Base-by-base conservation (phyloP, 2,797 vertebrate species). In the Chelidonichthys spinosus region DNA sequence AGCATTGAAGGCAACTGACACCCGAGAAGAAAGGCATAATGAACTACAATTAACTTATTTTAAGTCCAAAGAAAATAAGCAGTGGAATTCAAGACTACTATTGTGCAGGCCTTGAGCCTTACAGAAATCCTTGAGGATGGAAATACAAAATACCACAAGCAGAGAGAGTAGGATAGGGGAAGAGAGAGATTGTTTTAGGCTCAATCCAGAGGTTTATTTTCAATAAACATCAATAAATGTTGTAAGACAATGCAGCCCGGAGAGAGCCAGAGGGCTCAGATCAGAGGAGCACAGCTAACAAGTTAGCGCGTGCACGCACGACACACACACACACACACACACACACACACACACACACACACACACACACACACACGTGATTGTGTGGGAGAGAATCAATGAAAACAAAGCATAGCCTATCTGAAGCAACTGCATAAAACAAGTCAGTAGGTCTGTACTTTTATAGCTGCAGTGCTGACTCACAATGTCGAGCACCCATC, bases 321-420 rank as follows among this genome's bases (percentile, higher is more conserved):
- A 42, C 40, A 42, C 40, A 42, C 40, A 42, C 40, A 42, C 40
- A 42, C 40, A 42, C 40, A 42, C 18, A 66, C 81, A 81, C 37
- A 50, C 47, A 46, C 61, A 65, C 46, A 43, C 25, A 56, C n/a
- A 62, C 58, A 61, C 54, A 42, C 39, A 65, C 39, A 74, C 80
- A 79, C 40, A 33, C 3, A 49, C 60, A 64, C 69, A 69, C 44
- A 79, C 49, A 68, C 87, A 80, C 55, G 61, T 2, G 37, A 63
- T 43, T 79, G 70, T 65, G 90, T 90, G 78, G 88, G 90, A 84
- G 83, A 63, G 69, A 81, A 89, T 92, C 89, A 72, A 87, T 92
- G 81, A 87, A 84, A 85, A 87, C 76, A 89, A 91, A 89, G 78
- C 78, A 63, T 4, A 89, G 78, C 77, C 62, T 7, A 58, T 74